Evolutionary conservation across 2,888 invertebrate genomes (phyloP), one percentile per base, ranked within the genome.

Genomic region (Orchesellides sinensis): DNA sequence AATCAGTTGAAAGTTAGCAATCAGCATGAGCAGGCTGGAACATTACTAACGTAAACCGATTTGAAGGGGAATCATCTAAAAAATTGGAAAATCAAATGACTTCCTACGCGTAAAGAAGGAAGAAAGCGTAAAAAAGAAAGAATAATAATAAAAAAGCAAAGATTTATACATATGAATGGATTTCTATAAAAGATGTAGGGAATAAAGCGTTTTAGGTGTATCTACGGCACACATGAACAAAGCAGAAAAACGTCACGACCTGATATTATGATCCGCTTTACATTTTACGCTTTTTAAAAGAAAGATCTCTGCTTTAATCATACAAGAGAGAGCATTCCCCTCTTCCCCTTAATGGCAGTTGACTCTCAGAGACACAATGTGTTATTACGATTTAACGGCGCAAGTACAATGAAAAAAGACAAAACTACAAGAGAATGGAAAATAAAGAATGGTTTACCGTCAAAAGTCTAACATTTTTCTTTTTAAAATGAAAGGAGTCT

Each of bases 11-110:
- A 73, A 27, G 63, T 63, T 73, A 52, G 35, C 73, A 73, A 73
- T 73, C 73, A 63, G 17, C 10, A 5, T 61, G 45, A 21, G 35
- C 10, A 23, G n/a, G n/a, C n/a, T n/a, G n/a, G 59, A 27, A 29
- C 32, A 66, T 23, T 27, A 40, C 59, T 29, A 66, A 45, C 47
- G 1, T 47, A 73, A 74, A 52, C 56, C 35, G 56, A 68, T 75
- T 75, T 59, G 21, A 45, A 56, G 66, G 66, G 59, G 54, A 75
- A 66, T 75, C 66, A 59, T 56, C 66, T 56, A 66, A 75, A 66
- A 75, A 75, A 75, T 75, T 75, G 75, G 75, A 75, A 75, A 75
- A 75, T 75, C 75, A 56, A 75, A 75, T 75, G 66, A 75, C 66
- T 75, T 68, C 75, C 65, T 66, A 75, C 35, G 32, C 14, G 49